Base-by-base conservation (phyloP, 2,888 invertebrate species). In the Myopa tessellatipennis region DNA sequence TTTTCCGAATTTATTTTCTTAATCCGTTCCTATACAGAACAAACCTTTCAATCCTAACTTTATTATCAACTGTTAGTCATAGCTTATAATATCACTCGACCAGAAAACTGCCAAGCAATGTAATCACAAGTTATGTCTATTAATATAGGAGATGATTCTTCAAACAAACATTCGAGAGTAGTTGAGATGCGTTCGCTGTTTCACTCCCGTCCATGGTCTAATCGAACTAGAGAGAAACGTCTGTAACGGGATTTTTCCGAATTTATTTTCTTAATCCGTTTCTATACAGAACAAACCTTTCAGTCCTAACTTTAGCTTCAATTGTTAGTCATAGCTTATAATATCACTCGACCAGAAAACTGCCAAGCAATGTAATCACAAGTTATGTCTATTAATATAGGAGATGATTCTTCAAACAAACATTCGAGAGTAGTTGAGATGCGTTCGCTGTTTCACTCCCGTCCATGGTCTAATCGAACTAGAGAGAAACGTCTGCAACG, bases 131-230 rank as follows among this genome's bases (percentile, higher is more conserved):
- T 6, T 12, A 45, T 18, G 73, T 18, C 73, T 26, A 60, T 82
- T 83, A 14, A 60, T 86, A 74, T 86, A 79, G 86, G 85, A 84
- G 84, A 34, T 69, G 81, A 83, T 84, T 85, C 86, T 86, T 85
- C 83, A 85, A 86, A 83, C 79, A 78, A 10, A 63, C 80, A 80
- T 76, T 79, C 80, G 78, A 71, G 12, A 65, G 16, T 3, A 67
- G 72, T 14, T 70, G 8, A 81, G 83, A 82, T 79, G 79, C 79
- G 82, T 81, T 82, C 83, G 85, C 45, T 45, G 45, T 45, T 45
- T 6, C 45, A 45, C 45, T 45, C 45, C 45, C 3, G 10, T 45
- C 6, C 10, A 45, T 3, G 10, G 45, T 45, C 45, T 1, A 8
- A 45, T 45, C 10, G 10, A 10, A 3, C 10, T 6, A 45, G 10